Evolutionary conservation across 2,113 vertebrate species (phyloP).

Genomic region (Rattus rattus): DNA sequence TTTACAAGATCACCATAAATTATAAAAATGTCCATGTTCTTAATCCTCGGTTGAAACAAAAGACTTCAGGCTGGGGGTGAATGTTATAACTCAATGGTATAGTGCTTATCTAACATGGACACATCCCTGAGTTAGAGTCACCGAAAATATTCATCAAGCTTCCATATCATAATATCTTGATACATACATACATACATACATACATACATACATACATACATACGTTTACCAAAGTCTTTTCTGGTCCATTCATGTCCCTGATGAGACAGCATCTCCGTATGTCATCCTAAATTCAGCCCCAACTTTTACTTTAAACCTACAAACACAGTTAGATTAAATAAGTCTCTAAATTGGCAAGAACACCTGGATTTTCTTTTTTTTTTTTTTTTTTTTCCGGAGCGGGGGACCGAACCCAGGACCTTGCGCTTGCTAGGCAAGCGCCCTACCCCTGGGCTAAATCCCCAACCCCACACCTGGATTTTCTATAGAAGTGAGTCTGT

Average conservation of each 20-base stretch:
- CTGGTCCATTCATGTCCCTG: slow-evolving; percentile 86
- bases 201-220: neutral
- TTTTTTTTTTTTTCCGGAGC: no score
- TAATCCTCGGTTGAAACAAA: neutral
- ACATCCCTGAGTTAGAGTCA: neutral
- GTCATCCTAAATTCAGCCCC: slow-evolving; percentile 89
- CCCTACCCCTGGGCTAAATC: no score
- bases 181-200: neutral
- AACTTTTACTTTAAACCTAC: slow-evolving; percentile 91
- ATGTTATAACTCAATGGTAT: neutral
- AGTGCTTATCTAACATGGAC: neutral
- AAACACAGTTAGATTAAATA: slow-evolving; percentile 15
- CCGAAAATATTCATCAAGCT: neutral
- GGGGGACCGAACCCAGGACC: no score
- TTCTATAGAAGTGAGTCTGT: slow-evolving; percentile 35
- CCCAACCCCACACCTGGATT: neutral
- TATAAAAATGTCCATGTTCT: neutral
- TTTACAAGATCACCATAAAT: neutral
- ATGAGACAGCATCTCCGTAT: slow-evolving; percentile 87
- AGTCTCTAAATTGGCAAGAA: slow-evolving; percentile 40
- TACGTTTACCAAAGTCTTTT: slow-evolving; percentile 85
- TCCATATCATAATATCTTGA: neutral
- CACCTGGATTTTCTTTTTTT: slow-evolving; percentile 23
- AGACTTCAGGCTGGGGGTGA: neutral
- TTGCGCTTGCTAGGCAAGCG: no score